These are phyloP conservation scores for Crenuchus spilurus DNA, from an alignment of 2,797 vertebrate species.

Conservation along the genomic window DNA sequence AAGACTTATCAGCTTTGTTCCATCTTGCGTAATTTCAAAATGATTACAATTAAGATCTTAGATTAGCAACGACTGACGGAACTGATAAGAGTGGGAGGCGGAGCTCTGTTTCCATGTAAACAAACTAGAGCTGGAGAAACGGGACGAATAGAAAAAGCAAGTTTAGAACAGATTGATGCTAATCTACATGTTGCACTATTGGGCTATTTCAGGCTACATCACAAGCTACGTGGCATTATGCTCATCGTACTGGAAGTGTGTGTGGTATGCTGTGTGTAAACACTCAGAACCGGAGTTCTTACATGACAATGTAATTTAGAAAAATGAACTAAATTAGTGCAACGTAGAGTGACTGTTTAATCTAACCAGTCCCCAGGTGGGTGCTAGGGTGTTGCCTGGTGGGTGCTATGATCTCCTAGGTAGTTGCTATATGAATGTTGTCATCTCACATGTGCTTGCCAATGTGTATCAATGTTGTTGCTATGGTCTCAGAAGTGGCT, in stretches of 20 bases:
- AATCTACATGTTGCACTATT: slow-evolving; percentile 31
- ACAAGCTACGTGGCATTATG: slow-evolving; percentile 45
- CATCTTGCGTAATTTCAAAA: slow-evolving; percentile 13
- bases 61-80: slow-evolving; percentile 21
- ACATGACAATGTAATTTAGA: too few relatives aligned
- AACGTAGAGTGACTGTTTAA: too few relatives aligned
- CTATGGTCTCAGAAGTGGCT: too few relatives aligned
- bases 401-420: too few relatives aligned
- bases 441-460: too few relatives aligned
- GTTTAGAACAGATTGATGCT: not conserved
- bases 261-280: not conserved
- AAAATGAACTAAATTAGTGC: too few relatives aligned
- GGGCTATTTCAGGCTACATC: slow-evolving; percentile 41
- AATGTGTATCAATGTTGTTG: too few relatives aligned
- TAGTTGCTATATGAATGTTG: too few relatives aligned
- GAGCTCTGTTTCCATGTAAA: not conserved
- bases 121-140: not conserved
- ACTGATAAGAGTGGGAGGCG: not conserved
- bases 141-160: not conserved
- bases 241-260: slow-evolving; percentile 36
- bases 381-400: too few relatives aligned
- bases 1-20: slow-evolving; percentile 17
- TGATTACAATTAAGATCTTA: slow-evolving; percentile 1
- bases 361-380: too few relatives aligned
- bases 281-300: not conserved